These are phyloP conservation scores for Engystomops pustulosus DNA, from an alignment of 2,113 vertebrate genomes.

Conservation along the genomic window DNA sequence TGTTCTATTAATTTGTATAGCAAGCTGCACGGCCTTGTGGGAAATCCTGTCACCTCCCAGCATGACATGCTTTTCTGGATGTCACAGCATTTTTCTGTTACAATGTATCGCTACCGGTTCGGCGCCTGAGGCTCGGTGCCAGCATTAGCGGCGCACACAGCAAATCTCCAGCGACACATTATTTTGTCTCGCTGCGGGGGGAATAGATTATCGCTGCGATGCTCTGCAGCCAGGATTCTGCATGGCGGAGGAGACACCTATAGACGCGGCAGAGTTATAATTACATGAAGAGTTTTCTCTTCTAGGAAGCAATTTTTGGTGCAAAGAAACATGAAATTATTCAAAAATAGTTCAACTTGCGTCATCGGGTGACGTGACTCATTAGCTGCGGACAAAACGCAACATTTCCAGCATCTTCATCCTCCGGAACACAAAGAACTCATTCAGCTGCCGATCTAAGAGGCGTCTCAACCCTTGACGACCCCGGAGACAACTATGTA, in stretches of 20 bases:
- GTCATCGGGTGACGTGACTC: neutral
- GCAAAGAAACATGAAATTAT: conserved; percentile 5
- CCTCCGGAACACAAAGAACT: neutral
- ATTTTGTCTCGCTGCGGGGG: conserved; percentile 7
- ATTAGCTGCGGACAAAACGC: neutral
- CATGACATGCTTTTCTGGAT: neutral
- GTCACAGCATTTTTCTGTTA: conserved; percentile 7
- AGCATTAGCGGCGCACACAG: neutral
- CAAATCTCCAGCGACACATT: conserved; percentile 30
- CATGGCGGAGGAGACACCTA: neutral
- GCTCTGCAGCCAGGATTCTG: neutral
- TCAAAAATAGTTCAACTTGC: neutral
- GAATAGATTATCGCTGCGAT: neutral
- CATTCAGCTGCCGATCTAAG: neutral
- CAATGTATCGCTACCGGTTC: neutral
- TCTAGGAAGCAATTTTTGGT: neutral
- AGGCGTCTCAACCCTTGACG: neutral
- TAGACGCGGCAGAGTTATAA: neutral
- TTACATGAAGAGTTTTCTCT: conserved; percentile 4
- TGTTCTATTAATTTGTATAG: neutral
- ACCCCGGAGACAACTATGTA: no score
- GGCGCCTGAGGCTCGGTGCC: conserved; percentile 13
- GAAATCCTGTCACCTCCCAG: neutral
- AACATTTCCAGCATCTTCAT: neutral
- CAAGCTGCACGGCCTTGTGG: conserved; percentile 19